phyloP scores from a whole-genome alignment of 2,888 invertebrate species.

The Penaeus monodon region DNA sequence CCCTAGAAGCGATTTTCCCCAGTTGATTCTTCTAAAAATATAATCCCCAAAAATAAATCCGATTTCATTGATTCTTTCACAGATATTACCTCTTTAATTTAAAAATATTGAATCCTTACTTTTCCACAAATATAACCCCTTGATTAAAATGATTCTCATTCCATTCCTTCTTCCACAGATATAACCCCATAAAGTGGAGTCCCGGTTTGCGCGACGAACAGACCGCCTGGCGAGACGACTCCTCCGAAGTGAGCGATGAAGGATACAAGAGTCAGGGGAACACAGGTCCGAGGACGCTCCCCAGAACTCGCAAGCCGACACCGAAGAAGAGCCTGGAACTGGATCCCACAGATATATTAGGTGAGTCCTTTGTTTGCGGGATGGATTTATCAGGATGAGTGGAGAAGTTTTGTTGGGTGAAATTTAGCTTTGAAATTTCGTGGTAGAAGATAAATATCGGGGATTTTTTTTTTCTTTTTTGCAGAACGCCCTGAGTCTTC shows the following conservation, averaged over 20 bases:
- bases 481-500: slow-evolving; percentile 68
- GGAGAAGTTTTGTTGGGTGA: too few relatives aligned
- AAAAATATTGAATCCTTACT: too few relatives aligned
- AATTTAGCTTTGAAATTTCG: too few relatives aligned
- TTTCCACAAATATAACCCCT: too few relatives aligned
- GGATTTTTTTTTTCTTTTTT: slow-evolving; percentile 19
- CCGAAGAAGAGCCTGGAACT: slow-evolving; percentile 42
- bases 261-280: slow-evolving; percentile 67
- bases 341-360: slow-evolving; percentile 43
- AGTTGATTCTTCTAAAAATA: background rate
- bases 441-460: background rate
- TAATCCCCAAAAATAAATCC: too few relatives aligned
- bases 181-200: background rate
- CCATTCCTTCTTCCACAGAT: slow-evolving; percentile 15
- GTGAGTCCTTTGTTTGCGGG: background rate
- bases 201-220: slow-evolving; percentile 58
- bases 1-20: too few relatives aligned
- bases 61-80: too few relatives aligned
- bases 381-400: too few relatives aligned
- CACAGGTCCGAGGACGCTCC: slow-evolving; percentile 41
- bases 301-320: slow-evolving; percentile 36
- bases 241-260: slow-evolving; percentile 69
- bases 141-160: background rate
- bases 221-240: slow-evolving; percentile 67
- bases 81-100: too few relatives aligned